phyloP scores from a whole-genome alignment of 2,888 invertebrate species.

The Phorcus lineatus region DNA sequence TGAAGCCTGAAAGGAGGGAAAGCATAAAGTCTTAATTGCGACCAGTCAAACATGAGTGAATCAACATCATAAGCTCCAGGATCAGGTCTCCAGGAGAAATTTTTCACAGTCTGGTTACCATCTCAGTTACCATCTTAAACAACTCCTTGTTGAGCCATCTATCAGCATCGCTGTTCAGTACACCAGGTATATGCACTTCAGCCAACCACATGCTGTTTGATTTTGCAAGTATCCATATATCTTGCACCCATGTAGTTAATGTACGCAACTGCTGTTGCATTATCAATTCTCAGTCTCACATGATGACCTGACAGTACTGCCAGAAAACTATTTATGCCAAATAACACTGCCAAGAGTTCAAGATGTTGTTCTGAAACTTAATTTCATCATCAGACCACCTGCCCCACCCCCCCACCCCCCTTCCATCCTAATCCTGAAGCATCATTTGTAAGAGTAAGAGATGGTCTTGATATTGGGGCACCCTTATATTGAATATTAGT shows the following conservation, averaged over 20 bases:
- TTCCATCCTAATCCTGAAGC: too few species aligned
- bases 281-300: constrained; percentile 23
- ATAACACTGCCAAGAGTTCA: not conserved
- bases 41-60: constrained; percentile 30
- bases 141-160: not conserved
- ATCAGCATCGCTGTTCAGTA: constrained; percentile 8
- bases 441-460: too few species aligned
- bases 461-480: too few species aligned
- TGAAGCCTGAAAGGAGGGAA: constrained; percentile 32
- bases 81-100: constrained; percentile 24
- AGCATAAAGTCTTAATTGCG: constrained; percentile 27
- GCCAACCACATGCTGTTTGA: not conserved
- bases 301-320: not conserved
- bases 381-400: too few species aligned
- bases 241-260: not conserved
- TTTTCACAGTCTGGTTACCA: not conserved
- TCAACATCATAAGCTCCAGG: constrained; percentile 28
- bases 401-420: too few species aligned
- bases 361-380: not conserved
- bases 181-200: not conserved
- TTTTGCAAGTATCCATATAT: constrained; percentile 17
- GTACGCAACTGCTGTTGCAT: constrained; percentile 23
- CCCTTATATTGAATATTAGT: too few species aligned
- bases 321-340: not conserved
- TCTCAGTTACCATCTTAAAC: not conserved